Conservation (phyloP, 2,888 invertebrate genomes). For the Bellardia bayeri region DNA sequence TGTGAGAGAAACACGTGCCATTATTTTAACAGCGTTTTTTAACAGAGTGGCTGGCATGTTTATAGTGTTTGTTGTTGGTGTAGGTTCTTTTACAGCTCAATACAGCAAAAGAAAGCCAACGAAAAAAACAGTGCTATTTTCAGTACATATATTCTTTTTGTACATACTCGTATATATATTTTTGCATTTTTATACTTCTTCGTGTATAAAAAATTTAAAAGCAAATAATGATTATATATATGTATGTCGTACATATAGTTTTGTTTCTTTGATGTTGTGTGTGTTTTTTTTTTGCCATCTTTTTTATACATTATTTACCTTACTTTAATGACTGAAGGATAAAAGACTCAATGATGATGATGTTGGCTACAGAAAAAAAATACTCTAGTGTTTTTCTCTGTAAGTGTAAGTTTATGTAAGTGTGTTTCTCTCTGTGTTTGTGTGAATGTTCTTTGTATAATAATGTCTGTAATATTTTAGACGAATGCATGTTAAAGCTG, state of each 20-base stretch:
- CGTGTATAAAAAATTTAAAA: conserved; percentile 76
- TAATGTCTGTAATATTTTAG: conserved; percentile 62
- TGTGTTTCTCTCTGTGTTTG: background rate
- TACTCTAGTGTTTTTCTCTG: conserved; percentile 50
- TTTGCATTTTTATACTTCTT: conserved; percentile 47
- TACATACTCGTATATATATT: conserved; percentile 30
- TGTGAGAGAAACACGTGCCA: conserved; percentile 74
- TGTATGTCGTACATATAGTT: conserved; percentile 61
- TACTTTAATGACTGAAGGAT: conserved; percentile 70
- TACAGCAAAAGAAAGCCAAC: conserved; percentile 10
- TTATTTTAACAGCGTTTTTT: conserved; percentile 68
- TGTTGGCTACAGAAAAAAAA: conserved; percentile 50
- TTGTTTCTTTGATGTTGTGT: conserved; percentile 61
- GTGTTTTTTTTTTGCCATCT: conserved; percentile 23
- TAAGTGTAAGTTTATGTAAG: background rate
- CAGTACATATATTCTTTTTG: conserved; percentile 29
- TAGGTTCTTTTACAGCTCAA: conserved; percentile 65
- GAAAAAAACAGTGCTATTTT: conserved; percentile 38
- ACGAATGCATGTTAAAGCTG: conserved; percentile 48
- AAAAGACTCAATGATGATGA: conserved; percentile 64
- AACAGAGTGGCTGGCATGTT: conserved; percentile 69
- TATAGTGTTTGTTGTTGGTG: conserved; percentile 76
- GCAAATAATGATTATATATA: conserved; percentile 78
- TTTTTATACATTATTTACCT: conserved; percentile 69
- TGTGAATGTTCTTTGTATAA: conserved; percentile 51